Conservation (phyloP, 1,140 invertebrate genomes). For the Gyrodactylus salaris region DNA sequence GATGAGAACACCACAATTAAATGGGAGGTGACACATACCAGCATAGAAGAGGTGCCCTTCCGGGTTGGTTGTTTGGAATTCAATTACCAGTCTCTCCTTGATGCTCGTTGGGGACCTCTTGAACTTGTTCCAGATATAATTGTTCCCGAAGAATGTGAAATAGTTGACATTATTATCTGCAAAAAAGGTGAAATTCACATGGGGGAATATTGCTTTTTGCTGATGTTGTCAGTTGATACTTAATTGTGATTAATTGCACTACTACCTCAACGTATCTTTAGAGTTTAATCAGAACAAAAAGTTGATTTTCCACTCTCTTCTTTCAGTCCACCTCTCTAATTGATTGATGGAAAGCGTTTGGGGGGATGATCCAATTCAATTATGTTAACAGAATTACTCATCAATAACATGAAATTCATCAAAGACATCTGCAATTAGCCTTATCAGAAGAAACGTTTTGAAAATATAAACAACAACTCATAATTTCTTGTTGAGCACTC, state of each 20-base stretch:
- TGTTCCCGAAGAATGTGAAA: background rate
- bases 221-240: background rate
- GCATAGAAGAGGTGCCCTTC: background rate
- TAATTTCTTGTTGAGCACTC: too few relatives aligned
- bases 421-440: too few relatives aligned
- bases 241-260: background rate
- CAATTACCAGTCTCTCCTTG: background rate
- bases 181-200: background rate
- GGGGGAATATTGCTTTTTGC: background rate
- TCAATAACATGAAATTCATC: too few relatives aligned
- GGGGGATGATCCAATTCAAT: too few relatives aligned
- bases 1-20: too few relatives aligned
- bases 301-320: background rate
- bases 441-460: too few relatives aligned
- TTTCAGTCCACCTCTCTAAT: background rate
- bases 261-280: too few relatives aligned
- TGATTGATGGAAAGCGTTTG: background rate
- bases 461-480: too few relatives aligned
- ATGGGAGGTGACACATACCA: too few relatives aligned
- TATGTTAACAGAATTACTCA: too few relatives aligned
- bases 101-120: background rate
- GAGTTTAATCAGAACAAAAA: background rate
- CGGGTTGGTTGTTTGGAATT: background rate
- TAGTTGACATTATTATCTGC: background rate
- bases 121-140: background rate